Evolutionary conservation across 1,140 invertebrate genomes (phyloP).

Genomic region (Dendrolimus kikuchii): DNA sequence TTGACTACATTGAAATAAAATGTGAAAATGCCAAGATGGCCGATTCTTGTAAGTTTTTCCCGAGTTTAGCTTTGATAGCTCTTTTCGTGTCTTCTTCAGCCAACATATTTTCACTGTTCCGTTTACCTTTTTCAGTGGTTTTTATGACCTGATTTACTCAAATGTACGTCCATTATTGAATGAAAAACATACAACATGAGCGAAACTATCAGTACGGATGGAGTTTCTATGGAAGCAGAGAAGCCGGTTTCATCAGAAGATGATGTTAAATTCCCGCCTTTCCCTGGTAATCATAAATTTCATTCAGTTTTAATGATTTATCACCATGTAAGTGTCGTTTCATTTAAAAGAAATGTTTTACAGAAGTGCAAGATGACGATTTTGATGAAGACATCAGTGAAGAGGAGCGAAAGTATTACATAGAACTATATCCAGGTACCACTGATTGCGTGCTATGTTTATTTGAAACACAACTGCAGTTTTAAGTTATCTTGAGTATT

Average conservation of each 20-base stretch:
- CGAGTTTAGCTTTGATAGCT: no score
- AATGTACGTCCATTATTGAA: no score
- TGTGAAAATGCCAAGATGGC: constrained; percentile 47
- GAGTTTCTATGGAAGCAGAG: constrained; percentile 32
- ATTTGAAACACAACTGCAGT: background rate
- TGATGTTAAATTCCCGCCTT: constrained; percentile 54
- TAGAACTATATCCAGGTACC: constrained; percentile 45
- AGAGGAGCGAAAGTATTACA: constrained; percentile 65
- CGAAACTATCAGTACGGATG: constrained; percentile 41
- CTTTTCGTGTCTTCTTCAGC: no score
- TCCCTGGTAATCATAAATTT: constrained; percentile 35
- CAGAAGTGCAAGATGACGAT: constrained; percentile 60
- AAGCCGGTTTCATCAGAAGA: constrained; percentile 49
- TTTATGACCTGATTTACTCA: no score
- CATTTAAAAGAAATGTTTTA: constrained; percentile 13
- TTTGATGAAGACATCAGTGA: constrained; percentile 69
- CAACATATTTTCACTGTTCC: no score
- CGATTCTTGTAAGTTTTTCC: constrained; percentile 10
- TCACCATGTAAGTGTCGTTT: constrained; percentile 2
- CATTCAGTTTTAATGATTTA: background rate
- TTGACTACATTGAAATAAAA: background rate
- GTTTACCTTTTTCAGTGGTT: no score
- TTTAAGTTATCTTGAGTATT: background rate
- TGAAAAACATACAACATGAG: constrained; percentile 34
- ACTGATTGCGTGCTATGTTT: constrained; percentile 4